Base-by-base conservation (phyloP, 92 coral and sea anemone species). In the Diadumene lineata region DNA sequence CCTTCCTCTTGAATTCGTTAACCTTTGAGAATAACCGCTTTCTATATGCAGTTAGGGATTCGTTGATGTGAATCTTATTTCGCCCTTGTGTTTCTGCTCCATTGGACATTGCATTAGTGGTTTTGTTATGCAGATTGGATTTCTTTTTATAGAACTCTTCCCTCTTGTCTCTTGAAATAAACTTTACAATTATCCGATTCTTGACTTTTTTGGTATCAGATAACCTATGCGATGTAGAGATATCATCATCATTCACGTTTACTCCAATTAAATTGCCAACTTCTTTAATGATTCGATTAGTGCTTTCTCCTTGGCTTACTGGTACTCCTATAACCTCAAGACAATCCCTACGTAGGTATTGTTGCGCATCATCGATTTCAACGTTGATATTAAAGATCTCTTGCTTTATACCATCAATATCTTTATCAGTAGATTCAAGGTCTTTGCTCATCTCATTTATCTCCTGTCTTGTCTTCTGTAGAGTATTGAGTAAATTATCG, bases 181-280 rank as follows among this genome's bases (percentile, higher is more conserved):
- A 80, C 81, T 85, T 73, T n/a, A 80, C 86, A 26, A 85, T 85
- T 43, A 85, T 56, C 31, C 82, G 71, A 61, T 80, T 76, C 69
- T 75, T 85, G 25, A 69, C 75, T 50, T 68, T 80, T 63, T 76
- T 80, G 50, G 75, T 80, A 22, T 70, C 81, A 43, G 85, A 77
- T 70, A 80, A 65, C 31, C 82, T 70, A 73, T 85, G 90, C 10
- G 82, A 74, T 46, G 73, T 76, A n/a, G 75, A 64, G 25, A 81
- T 75, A 38, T 79, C 86, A 57, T 66, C 53, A 50, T 69, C 61
- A 10, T 43, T 58, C 2, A 70, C 70, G n/a, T 79, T 1, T 24
- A 79, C 78, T 34, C 78, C 78, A 21, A 79, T 79, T 17, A 56
- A 43, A 53, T 33, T 33, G 43, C 70, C 73, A 48, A 81, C 74